These are phyloP conservation scores for Trichonephila clavipes DNA, from an alignment of 1,140 invertebrate species.

Conservation along the genomic window DNA sequence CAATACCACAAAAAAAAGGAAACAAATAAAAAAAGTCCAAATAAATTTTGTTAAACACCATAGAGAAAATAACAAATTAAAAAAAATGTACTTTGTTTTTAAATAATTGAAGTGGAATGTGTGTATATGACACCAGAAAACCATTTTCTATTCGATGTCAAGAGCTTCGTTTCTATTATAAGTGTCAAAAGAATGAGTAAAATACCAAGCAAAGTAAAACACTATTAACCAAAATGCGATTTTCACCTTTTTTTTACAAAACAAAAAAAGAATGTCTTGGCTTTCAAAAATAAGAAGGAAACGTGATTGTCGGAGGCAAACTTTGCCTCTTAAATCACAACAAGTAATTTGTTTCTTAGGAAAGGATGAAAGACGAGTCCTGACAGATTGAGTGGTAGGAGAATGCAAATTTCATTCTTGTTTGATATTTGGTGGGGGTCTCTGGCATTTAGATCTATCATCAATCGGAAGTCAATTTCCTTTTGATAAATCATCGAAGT, in stretches of 20 bases:
- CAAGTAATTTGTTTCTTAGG: slow-evolving; percentile 57
- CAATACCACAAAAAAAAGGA: too few species aligned
- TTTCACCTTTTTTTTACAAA: neutral
- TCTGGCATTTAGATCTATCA: slow-evolving; percentile 53
- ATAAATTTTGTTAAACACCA: too few species aligned
- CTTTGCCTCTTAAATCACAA: slow-evolving; percentile 64
- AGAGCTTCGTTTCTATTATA: neutral
- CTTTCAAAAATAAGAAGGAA: slow-evolving; percentile 32
- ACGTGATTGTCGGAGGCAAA: slow-evolving; percentile 44
- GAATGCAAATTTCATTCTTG: slow-evolving; percentile 73
- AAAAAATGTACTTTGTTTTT: too few species aligned
- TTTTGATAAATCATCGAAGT: slow-evolving; percentile 68
- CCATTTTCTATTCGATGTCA: neutral
- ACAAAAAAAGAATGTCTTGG: neutral
- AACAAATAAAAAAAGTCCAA: too few species aligned
- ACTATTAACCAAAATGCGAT: neutral
- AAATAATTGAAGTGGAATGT: too few species aligned
- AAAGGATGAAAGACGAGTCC: slow-evolving; percentile 33
- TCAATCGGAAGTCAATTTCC: slow-evolving; percentile 71
- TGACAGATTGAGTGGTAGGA: slow-evolving; percentile 63
- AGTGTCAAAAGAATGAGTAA: neutral
- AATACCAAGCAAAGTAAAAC: neutral
- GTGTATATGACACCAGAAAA: too few species aligned
- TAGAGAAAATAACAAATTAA: too few species aligned
- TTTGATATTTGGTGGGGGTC: slow-evolving; percentile 51